Percentiles rank a stretch among this genome's conserved stretches.
phyloP scores from a whole-genome alignment of 2,888 invertebrate genomes.

The Agrypnus murinus region DNA sequence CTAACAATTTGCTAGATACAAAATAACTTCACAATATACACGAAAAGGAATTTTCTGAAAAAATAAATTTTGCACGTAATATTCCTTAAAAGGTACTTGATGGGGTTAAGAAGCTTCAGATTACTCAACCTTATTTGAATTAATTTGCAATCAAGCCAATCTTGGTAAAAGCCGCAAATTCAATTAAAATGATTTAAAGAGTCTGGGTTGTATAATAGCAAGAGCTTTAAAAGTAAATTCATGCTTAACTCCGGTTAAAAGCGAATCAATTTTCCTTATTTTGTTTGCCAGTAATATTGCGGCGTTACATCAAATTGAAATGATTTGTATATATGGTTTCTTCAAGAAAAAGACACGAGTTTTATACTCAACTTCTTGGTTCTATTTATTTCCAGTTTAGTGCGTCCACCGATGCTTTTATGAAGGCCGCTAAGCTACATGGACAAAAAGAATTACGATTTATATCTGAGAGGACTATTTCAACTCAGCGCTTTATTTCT shows the following conservation, averaged over 20 bases:
- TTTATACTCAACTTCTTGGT: conserved; percentile 26
- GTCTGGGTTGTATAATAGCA: too few species aligned
- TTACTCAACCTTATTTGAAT: too few species aligned
- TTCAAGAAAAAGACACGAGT: conserved; percentile 26
- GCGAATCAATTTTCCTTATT: conserved; percentile 25
- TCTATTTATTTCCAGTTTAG: conserved; percentile 46
- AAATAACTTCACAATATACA: too few species aligned
- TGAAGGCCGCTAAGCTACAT: conserved; percentile 47
- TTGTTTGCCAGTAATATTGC: neutral
- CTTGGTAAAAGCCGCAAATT: too few species aligned
- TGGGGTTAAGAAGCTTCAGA: too few species aligned
- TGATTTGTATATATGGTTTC: conserved; percentile 29
- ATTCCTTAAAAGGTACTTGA: too few species aligned
- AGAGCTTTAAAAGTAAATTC: too few species aligned
- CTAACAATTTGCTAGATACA: too few species aligned
- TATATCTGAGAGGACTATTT: conserved; percentile 50
- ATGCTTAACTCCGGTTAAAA: neutral
- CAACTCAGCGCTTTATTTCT: conserved; percentile 48
- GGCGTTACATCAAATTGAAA: conserved; percentile 20
- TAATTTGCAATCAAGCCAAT: too few species aligned
- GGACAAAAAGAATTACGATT: conserved; percentile 52
- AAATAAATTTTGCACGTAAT: too few species aligned
- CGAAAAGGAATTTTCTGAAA: too few species aligned
- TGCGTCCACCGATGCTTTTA: conserved; percentile 50
- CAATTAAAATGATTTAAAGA: too few species aligned